These are phyloP conservation scores for Acanthoscelides obtectus DNA, from an alignment of 2,888 invertebrate species.

Conservation along the genomic window DNA sequence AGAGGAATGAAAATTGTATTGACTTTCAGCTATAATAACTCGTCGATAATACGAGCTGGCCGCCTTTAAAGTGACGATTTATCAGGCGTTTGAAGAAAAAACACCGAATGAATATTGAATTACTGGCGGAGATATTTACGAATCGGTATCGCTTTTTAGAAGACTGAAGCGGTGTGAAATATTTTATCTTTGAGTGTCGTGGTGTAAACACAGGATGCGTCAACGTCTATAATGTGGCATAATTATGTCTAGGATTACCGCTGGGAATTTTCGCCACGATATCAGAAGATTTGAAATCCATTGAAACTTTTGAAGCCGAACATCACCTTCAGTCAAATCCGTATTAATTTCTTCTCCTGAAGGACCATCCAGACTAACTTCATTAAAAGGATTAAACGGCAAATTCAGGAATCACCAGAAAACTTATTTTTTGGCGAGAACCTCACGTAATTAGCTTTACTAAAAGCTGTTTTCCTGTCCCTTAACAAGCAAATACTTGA, in stretches of 20 bases:
- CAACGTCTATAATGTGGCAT: background rate
- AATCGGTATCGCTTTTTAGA: background rate
- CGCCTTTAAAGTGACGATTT: background rate
- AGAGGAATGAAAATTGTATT: background rate
- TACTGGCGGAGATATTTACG: background rate
- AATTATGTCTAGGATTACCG: background rate
- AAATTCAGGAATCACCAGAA: too few relatives aligned
- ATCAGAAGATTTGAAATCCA: too few relatives aligned
- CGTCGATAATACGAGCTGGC: background rate
- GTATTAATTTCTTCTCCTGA: too few relatives aligned
- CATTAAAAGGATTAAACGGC: too few relatives aligned
- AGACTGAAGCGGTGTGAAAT: background rate
- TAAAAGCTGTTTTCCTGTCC: too few relatives aligned
- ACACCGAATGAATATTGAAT: background rate
- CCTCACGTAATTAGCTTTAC: too few relatives aligned
- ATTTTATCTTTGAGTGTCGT: background rate
- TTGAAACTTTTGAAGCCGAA: too few relatives aligned
- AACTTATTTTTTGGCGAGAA: too few relatives aligned
- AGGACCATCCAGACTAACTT: too few relatives aligned
- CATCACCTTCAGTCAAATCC: too few relatives aligned
- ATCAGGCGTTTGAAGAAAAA: background rate
- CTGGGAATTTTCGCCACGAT: background rate
- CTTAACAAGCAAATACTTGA: too few relatives aligned
- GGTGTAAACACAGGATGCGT: background rate
- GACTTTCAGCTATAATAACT: background rate